Percentiles rank a stretch among this genome's conserved stretches.
These are phyloP conservation scores for Conomelus anceps DNA, from an alignment of 2,888 invertebrate species.

Conservation along the genomic window DNA sequence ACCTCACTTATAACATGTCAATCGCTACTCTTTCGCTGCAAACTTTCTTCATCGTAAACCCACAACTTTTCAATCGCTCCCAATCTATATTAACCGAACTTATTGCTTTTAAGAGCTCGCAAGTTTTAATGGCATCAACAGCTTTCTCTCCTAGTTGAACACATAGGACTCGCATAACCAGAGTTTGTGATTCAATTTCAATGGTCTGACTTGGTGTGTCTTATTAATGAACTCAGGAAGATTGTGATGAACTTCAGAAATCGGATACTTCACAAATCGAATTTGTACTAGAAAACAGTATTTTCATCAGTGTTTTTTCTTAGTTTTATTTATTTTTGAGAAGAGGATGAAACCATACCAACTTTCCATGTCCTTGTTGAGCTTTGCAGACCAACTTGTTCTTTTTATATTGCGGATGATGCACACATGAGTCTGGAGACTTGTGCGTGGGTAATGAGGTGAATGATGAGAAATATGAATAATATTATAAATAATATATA, in stretches of 20 bases:
- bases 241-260: not conserved
- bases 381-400: too few species aligned
- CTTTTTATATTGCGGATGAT: too few species aligned
- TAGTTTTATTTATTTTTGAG: too few species aligned
- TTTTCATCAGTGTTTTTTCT: too few species aligned
- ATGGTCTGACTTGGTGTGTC: not conserved
- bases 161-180: not conserved
- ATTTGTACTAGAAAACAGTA: too few species aligned
- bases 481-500: too few species aligned
- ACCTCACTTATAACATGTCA: not conserved
- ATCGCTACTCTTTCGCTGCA: not conserved
- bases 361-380: too few species aligned
- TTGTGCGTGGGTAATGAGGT: too few species aligned
- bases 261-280: not conserved
- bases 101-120: not conserved
- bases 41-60: not conserved
- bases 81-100: not conserved
- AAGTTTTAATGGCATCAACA: not conserved
- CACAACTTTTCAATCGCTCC: not conserved
- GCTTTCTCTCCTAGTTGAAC: not conserved
- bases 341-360: too few species aligned
- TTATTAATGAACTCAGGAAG: not conserved
- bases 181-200: not conserved
- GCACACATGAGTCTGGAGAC: too few species aligned
- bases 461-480: too few species aligned